Evolutionary conservation across 2,113 vertebrate genomes (phyloP), one percentile per base, ranked within the genome.

Genomic region (Cryptotis parvus): DNA sequence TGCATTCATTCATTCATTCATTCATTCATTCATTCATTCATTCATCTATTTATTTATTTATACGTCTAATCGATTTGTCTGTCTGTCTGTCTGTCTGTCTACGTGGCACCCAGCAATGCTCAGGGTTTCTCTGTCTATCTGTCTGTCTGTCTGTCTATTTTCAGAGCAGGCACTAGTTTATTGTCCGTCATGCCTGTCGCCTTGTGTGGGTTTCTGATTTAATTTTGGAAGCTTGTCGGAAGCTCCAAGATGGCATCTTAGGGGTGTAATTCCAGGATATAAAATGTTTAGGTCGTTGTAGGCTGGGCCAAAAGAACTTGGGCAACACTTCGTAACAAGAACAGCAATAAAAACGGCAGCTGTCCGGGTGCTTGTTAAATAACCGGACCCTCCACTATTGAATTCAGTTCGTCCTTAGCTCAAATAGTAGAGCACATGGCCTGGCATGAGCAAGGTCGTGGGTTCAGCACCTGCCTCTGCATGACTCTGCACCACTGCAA

Each of bases 201-300:
- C 8, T 31, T 76, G 70, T 77, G 29, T 78, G 68, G 35, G n/a
- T 20, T 76, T 81, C 83, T 86, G 63, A 91, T 91, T 83, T 86
- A 65, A n/a, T 87, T 85, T 91, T 22, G 41, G 82, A 84, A 89
- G 55, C 55, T 63, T 10, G n/a, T 9, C 16, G 58, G 43, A 33
- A 66, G 55, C 45, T 77, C n/a, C 35, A 55, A 58, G 69, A 77
- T 8, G 31, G 29, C 43, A 79, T 74, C n/a, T 73, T 68, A 11
- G 74, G 74, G n/a, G 27, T 69, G 3, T 20, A n/a, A 39, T 84
- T 92, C 37, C 26, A n/a, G 80, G 74, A 16, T 61, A 22, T 7
- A 41, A 58, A 39, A 14, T 52, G 16, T 39, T 27, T 26, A 85
- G 49, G n/a, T n/a, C 69, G 33, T 8, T 45, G 20, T 58, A 37